Percentiles rank a stretch among this genome's conserved stretches.
These are phyloP conservation scores for Microctenopoma stevenorrisi DNA, from an alignment of 2,797 vertebrate species.

Conservation along the genomic window DNA sequence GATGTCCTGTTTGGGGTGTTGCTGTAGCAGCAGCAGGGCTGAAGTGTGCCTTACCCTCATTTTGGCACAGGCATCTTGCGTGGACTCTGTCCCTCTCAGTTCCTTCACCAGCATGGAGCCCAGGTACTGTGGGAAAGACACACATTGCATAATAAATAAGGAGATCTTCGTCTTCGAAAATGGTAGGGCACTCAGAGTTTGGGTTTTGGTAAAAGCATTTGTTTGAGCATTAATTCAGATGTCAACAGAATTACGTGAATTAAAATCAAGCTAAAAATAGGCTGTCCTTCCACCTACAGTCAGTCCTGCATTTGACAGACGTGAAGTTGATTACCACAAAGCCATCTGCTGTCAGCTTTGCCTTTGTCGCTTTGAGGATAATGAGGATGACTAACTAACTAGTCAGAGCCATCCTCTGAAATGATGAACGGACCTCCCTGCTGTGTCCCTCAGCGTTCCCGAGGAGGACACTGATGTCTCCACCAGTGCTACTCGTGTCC, in stretches of 20 bases:
- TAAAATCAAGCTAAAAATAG: neutral
- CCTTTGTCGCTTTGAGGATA: neutral
- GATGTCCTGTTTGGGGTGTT: neutral
- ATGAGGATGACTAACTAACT: slow-evolving; percentile 17
- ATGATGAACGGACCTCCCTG: slow-evolving; percentile 10
- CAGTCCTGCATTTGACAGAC: neutral
- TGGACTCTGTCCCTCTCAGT: slow-evolving; percentile 97
- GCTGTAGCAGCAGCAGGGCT: neutral
- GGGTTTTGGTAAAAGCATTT: neutral
- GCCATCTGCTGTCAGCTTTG: slow-evolving; percentile 21
- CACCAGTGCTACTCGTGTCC: neutral
- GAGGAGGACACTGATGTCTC: neutral
- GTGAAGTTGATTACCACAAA: slow-evolving; percentile 5
- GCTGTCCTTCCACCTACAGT: neutral
- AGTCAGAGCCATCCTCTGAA: slow-evolving; percentile 9
- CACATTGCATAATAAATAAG: no score
- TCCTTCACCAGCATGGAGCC: slow-evolving; percentile 99
- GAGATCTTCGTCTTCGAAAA: no score
- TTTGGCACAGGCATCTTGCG: slow-evolving; percentile 98
- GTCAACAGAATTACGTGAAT: neutral
- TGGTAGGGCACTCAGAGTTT: no score
- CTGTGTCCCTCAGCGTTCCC: neutral
- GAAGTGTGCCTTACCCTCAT: slow-evolving; percentile 92
- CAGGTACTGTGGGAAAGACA: slow-evolving; percentile 89
- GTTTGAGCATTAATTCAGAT: neutral